These are phyloP conservation scores for Glossophaga mutica DNA, from an alignment of 2,797 vertebrate genomes.

Conservation along the genomic window DNA sequence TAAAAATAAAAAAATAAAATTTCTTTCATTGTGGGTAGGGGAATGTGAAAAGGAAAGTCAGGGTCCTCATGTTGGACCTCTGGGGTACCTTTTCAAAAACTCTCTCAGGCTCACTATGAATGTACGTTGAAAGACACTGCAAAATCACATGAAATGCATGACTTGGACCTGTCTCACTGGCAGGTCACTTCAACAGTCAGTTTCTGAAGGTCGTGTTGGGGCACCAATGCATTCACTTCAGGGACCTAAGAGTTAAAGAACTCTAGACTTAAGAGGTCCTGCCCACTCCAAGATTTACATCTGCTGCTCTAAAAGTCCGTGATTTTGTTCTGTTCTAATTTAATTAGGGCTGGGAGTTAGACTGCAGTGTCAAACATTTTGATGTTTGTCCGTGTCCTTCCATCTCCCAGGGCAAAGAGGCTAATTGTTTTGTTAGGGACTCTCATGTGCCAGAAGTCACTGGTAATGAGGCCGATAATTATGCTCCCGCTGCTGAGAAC, in stretches of 20 bases:
- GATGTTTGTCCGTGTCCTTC: neutral
- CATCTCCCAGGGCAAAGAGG: neutral
- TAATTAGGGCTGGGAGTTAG: constrained; percentile 19
- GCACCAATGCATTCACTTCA: neutral
- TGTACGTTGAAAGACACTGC: neutral
- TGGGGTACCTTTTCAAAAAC: neutral
- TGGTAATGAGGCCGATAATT: constrained; percentile 59
- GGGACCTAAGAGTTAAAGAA: constrained; percentile 7
- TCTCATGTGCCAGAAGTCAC: constrained; percentile 18
- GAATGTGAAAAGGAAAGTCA: neutral
- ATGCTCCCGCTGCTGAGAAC: constrained; percentile 49
- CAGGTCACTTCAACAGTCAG: neutral
- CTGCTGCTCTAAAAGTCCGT: neutral
- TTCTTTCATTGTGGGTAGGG: neutral
- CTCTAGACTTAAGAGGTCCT: neutral
- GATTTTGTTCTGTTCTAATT: constrained; percentile 26
- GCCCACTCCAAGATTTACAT: neutral
- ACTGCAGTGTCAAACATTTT: neutral
- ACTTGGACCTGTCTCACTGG: neutral
- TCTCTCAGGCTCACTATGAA: neutral
- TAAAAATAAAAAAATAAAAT: constrained; percentile 29
- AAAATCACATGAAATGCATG: neutral
- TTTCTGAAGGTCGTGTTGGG: neutral
- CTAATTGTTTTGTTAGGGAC: constrained; percentile 16
- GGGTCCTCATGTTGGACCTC: neutral